These are phyloP conservation scores for Xenus cinereus DNA, from an alignment of 2,113 vertebrate species.

Conservation along the genomic window DNA sequence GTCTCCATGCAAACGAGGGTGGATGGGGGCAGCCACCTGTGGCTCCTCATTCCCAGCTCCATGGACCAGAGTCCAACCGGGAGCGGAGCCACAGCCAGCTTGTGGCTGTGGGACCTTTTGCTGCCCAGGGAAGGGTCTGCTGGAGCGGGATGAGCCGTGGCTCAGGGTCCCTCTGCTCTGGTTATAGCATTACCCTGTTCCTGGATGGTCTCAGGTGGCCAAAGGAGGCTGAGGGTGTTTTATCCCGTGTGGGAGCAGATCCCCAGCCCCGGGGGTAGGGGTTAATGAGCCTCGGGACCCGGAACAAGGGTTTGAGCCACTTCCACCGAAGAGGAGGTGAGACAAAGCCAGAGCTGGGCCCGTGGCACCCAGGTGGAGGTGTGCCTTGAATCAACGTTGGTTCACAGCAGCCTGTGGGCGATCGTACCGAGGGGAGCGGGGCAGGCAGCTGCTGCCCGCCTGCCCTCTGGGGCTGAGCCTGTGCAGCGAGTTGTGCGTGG, in stretches of 20 bases:
- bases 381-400: not conserved
- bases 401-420: fast-evolving
- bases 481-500: fast-evolving
- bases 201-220: not conserved
- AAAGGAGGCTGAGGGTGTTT: not conserved
- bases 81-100: not conserved
- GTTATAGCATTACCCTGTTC: not conserved
- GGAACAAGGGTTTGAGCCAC: fast-evolving
- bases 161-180: fast-evolving
- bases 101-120: fast-evolving
- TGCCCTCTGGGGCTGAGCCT: not conserved
- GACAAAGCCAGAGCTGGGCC: not conserved
- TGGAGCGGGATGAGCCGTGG: fast-evolving
- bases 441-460: not conserved
- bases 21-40: not conserved
- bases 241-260: not conserved
- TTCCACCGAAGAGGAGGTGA: not conserved
- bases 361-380: fast-evolving
- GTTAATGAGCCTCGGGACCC: fast-evolving
- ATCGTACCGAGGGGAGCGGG: fast-evolving
- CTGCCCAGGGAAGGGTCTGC: not conserved
- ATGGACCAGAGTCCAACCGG: not conserved
- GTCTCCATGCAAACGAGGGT: not conserved
- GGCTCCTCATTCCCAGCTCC: not conserved
- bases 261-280: fast-evolving